A percentile compares a stretch with the other conserved stretches of the same genome.
Evolutionary conservation across 2,113 vertebrate genomes (phyloP).

Genomic region (Rhea americana): DNA sequence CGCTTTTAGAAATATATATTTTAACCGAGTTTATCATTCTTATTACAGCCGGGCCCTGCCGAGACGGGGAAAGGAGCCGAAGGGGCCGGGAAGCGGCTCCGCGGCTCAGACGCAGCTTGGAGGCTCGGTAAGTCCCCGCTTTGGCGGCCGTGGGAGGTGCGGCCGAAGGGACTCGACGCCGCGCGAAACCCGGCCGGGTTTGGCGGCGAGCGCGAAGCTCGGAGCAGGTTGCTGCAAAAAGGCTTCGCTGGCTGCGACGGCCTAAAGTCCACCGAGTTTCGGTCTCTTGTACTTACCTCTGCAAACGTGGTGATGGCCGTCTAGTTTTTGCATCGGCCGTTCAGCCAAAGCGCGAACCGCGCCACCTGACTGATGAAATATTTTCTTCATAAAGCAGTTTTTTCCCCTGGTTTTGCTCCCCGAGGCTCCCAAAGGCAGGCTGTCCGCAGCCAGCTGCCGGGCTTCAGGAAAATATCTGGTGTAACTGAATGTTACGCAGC

Average conservation of each 20-base stretch:
- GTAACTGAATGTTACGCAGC: not conserved
- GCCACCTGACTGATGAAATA: not conserved
- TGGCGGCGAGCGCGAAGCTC: not conserved
- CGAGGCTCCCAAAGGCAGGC: not conserved
- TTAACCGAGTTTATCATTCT: not conserved
- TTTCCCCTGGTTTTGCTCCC: not conserved
- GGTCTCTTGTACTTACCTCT: not conserved
- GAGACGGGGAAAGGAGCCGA: not conserved
- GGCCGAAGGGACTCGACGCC: slow-evolving; percentile 20
- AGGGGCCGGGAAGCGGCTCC: not conserved
- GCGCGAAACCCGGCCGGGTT: slow-evolving; percentile 13
- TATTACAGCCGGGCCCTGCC: not conserved
- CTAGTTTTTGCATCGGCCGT: not conserved
- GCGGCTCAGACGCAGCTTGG: not conserved
- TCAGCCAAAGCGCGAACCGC: not conserved
- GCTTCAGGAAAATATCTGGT: not conserved
- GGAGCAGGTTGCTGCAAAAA: not conserved
- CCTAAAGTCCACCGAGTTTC: not conserved
- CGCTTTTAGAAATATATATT: not conserved
- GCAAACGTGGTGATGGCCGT: not conserved
- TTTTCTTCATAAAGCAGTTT: not conserved
- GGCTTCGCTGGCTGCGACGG: no score
- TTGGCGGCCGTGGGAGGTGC: not conserved
- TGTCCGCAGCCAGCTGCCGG: not conserved
- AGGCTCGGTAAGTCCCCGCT: not conserved